These are phyloP conservation scores for Habroteleia sp. DNA, from an alignment of 2,888 invertebrate genomes.

Conservation along the genomic window DNA sequence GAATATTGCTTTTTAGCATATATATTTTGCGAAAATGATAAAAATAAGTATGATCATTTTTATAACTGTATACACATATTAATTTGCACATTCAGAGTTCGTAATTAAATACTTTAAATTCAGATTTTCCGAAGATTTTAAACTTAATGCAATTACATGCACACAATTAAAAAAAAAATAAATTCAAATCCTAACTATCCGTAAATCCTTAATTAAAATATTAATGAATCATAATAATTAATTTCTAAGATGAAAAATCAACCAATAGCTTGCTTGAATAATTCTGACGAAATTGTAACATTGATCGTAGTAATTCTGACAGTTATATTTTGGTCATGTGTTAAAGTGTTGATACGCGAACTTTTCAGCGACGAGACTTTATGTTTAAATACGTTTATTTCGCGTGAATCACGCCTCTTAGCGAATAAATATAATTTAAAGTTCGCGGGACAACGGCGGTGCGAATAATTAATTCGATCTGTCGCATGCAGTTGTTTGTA, in stretches of 20 bases:
- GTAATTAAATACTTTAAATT: too few relatives aligned
- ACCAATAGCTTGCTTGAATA: constrained; percentile 2
- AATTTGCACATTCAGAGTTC: too few relatives aligned
- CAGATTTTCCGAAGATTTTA: too few relatives aligned
- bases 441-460: constrained; percentile 6
- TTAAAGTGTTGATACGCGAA: constrained; percentile 33
- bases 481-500: constrained; percentile 3
- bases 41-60: too few relatives aligned
- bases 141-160: too few relatives aligned
- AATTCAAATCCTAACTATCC: too few relatives aligned
- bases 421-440: constrained; percentile 41
- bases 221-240: too few relatives aligned
- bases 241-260: constrained; percentile 10
- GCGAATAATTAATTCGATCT: constrained; percentile 12
- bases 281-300: constrained; percentile 28
- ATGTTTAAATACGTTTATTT: constrained; percentile 38
- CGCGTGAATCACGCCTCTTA: constrained; percentile 29
- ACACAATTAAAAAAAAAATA: too few relatives aligned
- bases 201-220: too few relatives aligned
- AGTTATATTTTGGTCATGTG: constrained; percentile 47
- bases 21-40: too few relatives aligned
- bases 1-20: too few relatives aligned
- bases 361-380: constrained; percentile 43
- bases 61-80: too few relatives aligned
- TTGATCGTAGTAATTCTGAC: constrained; percentile 35